Base-by-base conservation (phyloP, 2,797 vertebrate genomes). In the Poeciliopsis paucimaculata region DNA sequence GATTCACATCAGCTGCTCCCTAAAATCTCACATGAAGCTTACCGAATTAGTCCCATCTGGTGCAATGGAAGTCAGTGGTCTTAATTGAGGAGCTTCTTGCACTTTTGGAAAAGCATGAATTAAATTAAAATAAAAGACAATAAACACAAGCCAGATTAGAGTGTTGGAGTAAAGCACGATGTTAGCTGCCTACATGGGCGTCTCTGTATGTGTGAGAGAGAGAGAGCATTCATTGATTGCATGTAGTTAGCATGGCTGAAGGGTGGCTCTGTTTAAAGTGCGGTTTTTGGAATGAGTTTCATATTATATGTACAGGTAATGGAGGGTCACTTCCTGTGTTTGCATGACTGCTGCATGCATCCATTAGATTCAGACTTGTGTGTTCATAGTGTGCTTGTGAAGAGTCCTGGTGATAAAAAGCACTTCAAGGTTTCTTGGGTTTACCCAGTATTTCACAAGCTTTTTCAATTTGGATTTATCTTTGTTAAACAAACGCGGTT, bases 211-310 rank as follows among this genome's bases (percentile, higher is more conserved):
- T 36, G 34, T 26, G 66, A 51, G 16, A 36, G 64, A 47, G 20
- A 60, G 57, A 64, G 26, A 71, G 26, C 41, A 45, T 71, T 71
- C 6, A 45, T 28, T 68, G 18, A 83, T 70, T 77, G 71, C 84
- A 84, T 81, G 80, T 84, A 73, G 39, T 83, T 47, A 74, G 74
- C 46, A 82, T 78, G 16, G 0, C 64, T 91, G 91, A 93, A 92
- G 89, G 88, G 77, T 79, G 79, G 80, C 89, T 89, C 86, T 93
- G 91, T 93, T 87, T 84, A 82, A 85, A 87, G 84, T 64, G 76
- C 78, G 78, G 79, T 87, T 91, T 84, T 84, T 62, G 83, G 77
- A 80, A 83, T 82, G 83, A 82, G 83, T 90, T 90, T 90, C 82
- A 86, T 83, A 82, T 83, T 81, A 39, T n/a, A 81, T 80, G 82